These are phyloP conservation scores for Crossaster papposus DNA, from an alignment of 53 echinoderm and acorn worm genomes.

Conservation along the genomic window DNA sequence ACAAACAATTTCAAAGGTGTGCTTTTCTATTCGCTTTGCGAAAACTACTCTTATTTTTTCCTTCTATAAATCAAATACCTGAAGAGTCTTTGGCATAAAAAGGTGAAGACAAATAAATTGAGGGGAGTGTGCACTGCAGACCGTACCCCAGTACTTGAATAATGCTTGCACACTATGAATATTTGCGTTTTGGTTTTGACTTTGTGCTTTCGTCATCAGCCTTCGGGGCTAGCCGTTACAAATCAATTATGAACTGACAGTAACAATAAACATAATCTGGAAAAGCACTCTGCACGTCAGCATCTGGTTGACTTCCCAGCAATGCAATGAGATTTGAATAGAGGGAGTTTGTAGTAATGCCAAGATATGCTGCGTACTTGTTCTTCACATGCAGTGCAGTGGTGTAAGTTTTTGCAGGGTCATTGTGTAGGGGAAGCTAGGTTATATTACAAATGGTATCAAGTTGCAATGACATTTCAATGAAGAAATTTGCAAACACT, in stretches of 20 bases:
- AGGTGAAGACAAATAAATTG: not conserved
- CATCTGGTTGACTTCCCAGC: not conserved
- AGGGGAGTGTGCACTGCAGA: not conserved
- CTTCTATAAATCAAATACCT: not conserved
- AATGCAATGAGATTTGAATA: not conserved
- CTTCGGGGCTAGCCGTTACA: not conserved
- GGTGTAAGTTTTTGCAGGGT: no score
- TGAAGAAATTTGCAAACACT: no score
- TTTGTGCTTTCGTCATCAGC: not conserved
- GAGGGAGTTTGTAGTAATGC: not conserved
- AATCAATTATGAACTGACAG: slow-evolving; percentile 33
- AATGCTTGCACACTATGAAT: slow-evolving; percentile 9
- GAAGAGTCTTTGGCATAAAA: not conserved
- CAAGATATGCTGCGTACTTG: not conserved
- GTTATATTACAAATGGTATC: no score
- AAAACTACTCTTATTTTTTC: not conserved
- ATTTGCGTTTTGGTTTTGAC: not conserved
- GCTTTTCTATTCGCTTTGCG: not conserved
- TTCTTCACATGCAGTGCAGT: no score
- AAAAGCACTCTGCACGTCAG: not conserved
- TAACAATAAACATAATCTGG: slow-evolving; percentile 42
- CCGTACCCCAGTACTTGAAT: not conserved
- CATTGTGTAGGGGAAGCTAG: no score
- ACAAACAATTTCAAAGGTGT: not conserved
- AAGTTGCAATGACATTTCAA: no score